Evolutionary conservation across 2,113 vertebrate species (phyloP), one percentile per base, ranked within the genome.

Genomic region (Chloropsis hardwickii): DNA sequence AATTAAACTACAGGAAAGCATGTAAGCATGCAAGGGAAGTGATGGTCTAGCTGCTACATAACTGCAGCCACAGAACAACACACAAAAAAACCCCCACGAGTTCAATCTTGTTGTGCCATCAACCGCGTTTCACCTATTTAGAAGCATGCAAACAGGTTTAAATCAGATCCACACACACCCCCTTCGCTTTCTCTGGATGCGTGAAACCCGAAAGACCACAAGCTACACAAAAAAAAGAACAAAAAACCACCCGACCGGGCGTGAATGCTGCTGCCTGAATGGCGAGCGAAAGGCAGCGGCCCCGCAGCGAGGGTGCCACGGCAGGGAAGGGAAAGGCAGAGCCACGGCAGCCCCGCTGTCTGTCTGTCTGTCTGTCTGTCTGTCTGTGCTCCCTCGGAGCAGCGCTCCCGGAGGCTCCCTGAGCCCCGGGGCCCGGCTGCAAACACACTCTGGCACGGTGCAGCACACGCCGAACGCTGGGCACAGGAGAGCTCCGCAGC

Each of bases 1-100:
- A 90, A 86, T 94, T 89, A 94, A 96, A 94, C 90, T 90, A 90
- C 92, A 95, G 96, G 90, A 93, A 96, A 92, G 96, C 92, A 88
- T 86, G 91, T 81, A 92, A 76, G 91, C 92, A 91, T 91, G 92
- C 91, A 92, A 64, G 86, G 91, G 91, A 95, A 96, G 80, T 94
- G 83, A 94, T 92, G 86, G 92, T 88, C 92, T 86, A 92, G 94
- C 86, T 96, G 90, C 95, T 96, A 73, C 83, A 23, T 44, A 94
- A 88, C 86, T 89, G 92, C 5, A 13, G 86, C 69, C 91, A 92
- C 80, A 84, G 35, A 96, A 90, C 60, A 83, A 29, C 58, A 72
- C 73, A 60, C 18, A 71, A 42, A 53, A 64, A 62, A 50, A 1
- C 1, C 37, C 29, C 50, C 56, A 6, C 21, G 15, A 67, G 35